Evolutionary conservation across 2,113 vertebrate genomes (phyloP), one percentile per base, ranked within the genome.

Genomic region (Gallinago media): DNA sequence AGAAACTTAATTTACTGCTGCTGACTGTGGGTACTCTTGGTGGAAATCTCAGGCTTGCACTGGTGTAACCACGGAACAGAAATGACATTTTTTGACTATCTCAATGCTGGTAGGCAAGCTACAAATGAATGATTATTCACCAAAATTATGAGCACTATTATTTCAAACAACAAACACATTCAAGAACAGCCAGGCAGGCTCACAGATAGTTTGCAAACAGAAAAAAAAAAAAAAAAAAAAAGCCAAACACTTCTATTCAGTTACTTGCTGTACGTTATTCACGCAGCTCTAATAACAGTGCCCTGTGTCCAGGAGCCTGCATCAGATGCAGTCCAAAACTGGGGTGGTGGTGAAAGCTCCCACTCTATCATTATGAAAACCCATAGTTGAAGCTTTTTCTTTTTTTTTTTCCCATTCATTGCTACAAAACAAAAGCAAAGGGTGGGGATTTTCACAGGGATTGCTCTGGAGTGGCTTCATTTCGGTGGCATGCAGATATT

Each of bases 101-200:
- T 73, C 82, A 96, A 95, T 11, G 46, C 54, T 89, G 1, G 0
- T 23, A 72, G 49, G 50, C 62, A 78, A 77, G 62, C 71, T 85
- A 96, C 81, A 95, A 95, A 92, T 73, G 84, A 85, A 92, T 82
- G 58, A 94, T 94, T 94, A 95, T 96, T 89, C 89, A 82, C 77
- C 89, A 85, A 96, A 95, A 92, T 92, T 85, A 94, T 3, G 63
- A 49, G 55, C 74, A 92, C 89, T 15, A 88, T 93, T 87, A 91
- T 92, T 92, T 92, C 71, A 76, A 94, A 94, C 89, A 94, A 88
- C 83, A 96, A 88, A 96, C 91, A 96, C 87, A 94, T 91, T 96
- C 93, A 96, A 58, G 93, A 92, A 92, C 74, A 70, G 75, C 62
- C 78, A 96, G 87, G 25, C 77, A 82, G 87, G 54, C 85, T 94